phyloP scores from a whole-genome alignment of 2,113 vertebrate species.

The Phocoena phocoena region DNA sequence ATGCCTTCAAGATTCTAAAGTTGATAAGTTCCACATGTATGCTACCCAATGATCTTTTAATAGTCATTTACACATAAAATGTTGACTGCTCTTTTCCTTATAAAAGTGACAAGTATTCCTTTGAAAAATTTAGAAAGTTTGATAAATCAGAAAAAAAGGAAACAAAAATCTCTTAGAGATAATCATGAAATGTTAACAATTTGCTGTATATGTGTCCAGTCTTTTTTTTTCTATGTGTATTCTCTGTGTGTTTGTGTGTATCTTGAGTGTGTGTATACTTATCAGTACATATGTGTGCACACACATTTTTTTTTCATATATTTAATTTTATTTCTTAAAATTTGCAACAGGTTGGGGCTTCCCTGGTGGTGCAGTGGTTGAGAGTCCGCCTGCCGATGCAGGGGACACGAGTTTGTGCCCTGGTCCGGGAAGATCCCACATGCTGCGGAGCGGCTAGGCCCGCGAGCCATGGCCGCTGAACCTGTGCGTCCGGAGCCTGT shows the following conservation, averaged over 20 bases:
- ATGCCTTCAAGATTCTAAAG: not conserved
- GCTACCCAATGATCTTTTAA: not conserved
- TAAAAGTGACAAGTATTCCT: not conserved
- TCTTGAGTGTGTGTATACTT: not conserved
- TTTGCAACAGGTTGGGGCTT: not conserved
- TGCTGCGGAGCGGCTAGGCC: too few species aligned
- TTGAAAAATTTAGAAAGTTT: constrained; percentile 15
- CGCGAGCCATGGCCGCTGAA: too few species aligned
- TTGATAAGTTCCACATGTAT: not conserved
- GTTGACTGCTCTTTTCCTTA: not conserved
- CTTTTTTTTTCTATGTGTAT: not conserved
- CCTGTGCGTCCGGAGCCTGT: too few species aligned
- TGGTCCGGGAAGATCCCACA: too few species aligned
- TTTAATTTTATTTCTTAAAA: constrained; percentile 49
- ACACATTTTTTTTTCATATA: not conserved
- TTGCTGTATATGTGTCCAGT: not conserved
- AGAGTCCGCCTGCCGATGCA: too few species aligned
- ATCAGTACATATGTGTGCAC: not conserved
- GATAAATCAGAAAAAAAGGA: not conserved
- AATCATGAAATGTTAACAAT: not conserved
- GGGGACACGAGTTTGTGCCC: too few species aligned
- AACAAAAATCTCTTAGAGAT: not conserved
- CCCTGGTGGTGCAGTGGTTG: too few species aligned
- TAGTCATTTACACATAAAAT: not conserved
- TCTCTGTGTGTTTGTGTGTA: not conserved